Conservation (phyloP, 64 coral and sea anemone genomes). For the Pocillopora damicornis region DNA sequence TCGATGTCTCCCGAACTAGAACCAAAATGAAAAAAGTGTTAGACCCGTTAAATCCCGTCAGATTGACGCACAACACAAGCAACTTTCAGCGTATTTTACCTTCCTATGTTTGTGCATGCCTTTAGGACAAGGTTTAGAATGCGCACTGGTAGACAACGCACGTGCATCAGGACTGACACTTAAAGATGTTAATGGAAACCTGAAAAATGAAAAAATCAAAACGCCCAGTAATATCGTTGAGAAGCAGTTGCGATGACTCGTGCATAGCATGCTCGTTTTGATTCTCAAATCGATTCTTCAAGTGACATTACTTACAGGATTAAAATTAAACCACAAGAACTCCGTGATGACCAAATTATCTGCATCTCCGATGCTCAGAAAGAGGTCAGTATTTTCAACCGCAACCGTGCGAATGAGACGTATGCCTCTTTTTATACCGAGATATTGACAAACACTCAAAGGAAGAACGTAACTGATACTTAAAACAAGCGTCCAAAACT, state of each 20-base stretch:
- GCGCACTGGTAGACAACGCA: no score
- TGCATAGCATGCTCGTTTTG: neutral
- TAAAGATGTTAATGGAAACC: conserved; percentile 7
- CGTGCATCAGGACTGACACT: neutral
- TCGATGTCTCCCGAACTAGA: neutral
- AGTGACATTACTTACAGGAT: conserved; percentile 27
- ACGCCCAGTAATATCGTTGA: no score
- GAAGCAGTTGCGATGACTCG: no score
- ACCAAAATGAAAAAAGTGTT: neutral
- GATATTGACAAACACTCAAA: no score
- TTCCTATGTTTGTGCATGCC: neutral
- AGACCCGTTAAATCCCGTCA: no score
- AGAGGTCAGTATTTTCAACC: no score
- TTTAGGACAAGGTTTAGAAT: neutral
- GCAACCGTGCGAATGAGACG: neutral
- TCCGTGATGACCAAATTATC: neutral
- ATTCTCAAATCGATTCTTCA: neutral
- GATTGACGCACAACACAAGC: no score
- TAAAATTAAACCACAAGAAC: conserved; percentile 5
- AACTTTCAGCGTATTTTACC: neutral
- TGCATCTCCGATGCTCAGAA: neutral
- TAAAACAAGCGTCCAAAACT: no score
- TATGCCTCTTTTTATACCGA: neutral
- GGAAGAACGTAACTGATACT: no score
- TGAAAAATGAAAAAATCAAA: conserved; percentile 1